phyloP scores from a whole-genome alignment of 2,888 invertebrate species.

The Stenchaetothrips biformis region DNA sequence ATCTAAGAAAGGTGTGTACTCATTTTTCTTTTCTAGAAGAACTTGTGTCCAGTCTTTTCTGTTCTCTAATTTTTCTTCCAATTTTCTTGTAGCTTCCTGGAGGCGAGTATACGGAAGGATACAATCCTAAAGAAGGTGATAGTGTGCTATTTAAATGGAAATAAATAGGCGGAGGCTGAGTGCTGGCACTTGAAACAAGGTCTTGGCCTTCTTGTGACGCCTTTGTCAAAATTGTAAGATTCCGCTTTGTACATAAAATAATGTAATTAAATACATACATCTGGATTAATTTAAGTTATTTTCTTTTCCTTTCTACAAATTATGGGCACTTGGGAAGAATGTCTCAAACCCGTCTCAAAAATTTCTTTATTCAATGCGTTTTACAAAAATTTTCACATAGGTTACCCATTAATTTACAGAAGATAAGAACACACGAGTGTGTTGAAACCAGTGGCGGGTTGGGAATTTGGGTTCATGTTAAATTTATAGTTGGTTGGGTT shows the following conservation, averaged over 20 bases:
- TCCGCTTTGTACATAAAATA: not conserved
- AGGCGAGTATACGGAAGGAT: slow-evolving; percentile 50
- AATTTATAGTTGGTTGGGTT: too few relatives aligned
- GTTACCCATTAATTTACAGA: too few relatives aligned
- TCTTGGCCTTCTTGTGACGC: too few relatives aligned
- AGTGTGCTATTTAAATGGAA: not conserved
- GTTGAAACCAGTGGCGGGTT: too few relatives aligned
- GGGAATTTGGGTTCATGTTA: too few relatives aligned
- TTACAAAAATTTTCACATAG: too few relatives aligned
- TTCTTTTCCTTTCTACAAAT: not conserved
- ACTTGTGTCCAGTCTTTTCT: not conserved
- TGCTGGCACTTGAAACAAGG: too few relatives aligned
- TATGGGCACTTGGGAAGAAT: too few relatives aligned
- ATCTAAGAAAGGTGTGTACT: slow-evolving; percentile 44
- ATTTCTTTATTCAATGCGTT: too few relatives aligned
- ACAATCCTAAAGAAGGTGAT: not conserved
- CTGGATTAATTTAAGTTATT: not conserved
- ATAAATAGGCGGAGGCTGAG: not conserved
- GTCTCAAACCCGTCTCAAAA: too few relatives aligned
- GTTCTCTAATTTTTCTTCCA: not conserved
- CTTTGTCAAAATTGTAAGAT: not conserved
- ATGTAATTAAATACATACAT: not conserved
- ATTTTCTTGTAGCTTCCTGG: not conserved
- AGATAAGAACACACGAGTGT: too few relatives aligned
- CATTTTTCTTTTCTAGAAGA: slow-evolving; percentile 41